These are phyloP conservation scores for Lasioglossum marginatum DNA, from an alignment of 2,888 invertebrate genomes.

Conservation along the genomic window DNA sequence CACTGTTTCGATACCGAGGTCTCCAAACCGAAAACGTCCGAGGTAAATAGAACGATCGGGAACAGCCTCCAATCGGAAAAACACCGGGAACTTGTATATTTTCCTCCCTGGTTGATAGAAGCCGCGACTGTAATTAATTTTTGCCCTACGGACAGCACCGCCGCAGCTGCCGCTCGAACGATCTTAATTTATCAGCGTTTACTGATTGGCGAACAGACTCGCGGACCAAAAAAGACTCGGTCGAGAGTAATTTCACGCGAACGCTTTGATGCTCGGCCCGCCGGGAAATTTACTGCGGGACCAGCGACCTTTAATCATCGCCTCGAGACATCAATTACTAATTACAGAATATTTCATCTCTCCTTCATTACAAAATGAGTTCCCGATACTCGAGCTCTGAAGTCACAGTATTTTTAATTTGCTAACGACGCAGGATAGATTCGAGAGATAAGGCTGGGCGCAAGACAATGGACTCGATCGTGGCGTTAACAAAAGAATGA, in stretches of 20 bases:
- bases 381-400: neutral
- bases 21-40: neutral
- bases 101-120: neutral
- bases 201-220: slow-evolving; percentile 4
- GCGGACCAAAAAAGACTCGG: neutral
- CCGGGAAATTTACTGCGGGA: neutral
- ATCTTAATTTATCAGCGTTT: slow-evolving; percentile 27
- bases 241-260: neutral
- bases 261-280: neutral
- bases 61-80: neutral
- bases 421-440: neutral
- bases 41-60: neutral
- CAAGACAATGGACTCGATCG: neutral
- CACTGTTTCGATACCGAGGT: neutral
- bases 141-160: neutral
- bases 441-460: neutral
- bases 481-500: neutral
- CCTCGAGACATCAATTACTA: neutral
- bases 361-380: neutral
- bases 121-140: slow-evolving; percentile 26
- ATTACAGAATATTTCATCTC: neutral
- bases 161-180: slow-evolving; percentile 4
- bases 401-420: neutral
- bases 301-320: neutral
- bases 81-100: neutral